Conservation (phyloP, 1,140 invertebrate genomes). For the Helicoverpa zea region DNA sequence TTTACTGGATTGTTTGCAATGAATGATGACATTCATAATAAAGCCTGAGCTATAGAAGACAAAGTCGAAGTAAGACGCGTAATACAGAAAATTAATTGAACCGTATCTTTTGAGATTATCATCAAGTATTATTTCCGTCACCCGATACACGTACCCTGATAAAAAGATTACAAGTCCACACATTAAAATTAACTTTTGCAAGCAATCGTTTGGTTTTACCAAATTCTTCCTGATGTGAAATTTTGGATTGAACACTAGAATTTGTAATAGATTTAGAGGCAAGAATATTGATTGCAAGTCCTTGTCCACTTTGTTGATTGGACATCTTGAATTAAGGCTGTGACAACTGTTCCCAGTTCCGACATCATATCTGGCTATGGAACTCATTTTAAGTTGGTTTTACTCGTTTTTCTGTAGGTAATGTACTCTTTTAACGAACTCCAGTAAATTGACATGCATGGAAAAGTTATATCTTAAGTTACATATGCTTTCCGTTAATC, state of each 20-base stretch:
- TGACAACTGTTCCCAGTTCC: background rate
- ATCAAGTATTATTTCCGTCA: background rate
- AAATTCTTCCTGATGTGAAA: slow-evolving; percentile 23
- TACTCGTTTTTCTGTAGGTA: background rate
- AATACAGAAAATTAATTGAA: background rate
- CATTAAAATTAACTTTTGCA: background rate
- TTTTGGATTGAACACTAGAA: slow-evolving; percentile 16
- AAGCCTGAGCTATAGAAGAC: background rate
- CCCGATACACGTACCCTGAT: background rate
- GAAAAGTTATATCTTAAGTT: background rate
- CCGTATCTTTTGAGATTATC: background rate
- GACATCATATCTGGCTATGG: background rate
- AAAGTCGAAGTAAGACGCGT: background rate
- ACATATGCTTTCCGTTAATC: background rate
- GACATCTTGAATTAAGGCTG: background rate
- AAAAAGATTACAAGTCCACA: background rate
- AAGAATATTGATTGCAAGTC: slow-evolving; percentile 10
- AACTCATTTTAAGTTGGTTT: background rate
- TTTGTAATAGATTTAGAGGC: slow-evolving; percentile 42
- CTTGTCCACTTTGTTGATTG: background rate
- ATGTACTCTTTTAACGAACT: too few species aligned
- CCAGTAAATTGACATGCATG: too few species aligned
- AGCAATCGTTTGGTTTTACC: background rate
- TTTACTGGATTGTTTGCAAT: background rate
- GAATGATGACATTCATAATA: background rate